A percentile compares a stretch with the other conserved stretches of the same genome.
Evolutionary conservation across 2,888 invertebrate species (phyloP).

Genomic region (Platycnemis pennipes): DNA sequence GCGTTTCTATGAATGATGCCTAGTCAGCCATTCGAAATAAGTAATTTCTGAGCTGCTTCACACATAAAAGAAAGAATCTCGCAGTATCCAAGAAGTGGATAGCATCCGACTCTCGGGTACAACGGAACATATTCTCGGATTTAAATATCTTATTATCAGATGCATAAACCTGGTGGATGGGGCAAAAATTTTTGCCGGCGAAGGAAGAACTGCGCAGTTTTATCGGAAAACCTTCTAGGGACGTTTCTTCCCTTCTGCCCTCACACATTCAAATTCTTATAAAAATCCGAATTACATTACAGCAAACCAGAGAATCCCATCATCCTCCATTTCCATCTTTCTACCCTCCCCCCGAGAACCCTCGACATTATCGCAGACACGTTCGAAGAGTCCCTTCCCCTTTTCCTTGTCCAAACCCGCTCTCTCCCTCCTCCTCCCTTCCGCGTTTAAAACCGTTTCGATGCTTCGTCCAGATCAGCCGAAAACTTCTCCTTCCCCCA

Average conservation of each 20-base stretch:
- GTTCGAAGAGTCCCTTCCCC: neutral
- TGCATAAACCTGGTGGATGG: neutral
- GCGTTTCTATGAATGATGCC: too few relatives aligned
- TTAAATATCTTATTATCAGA: neutral
- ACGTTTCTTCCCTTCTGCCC: neutral
- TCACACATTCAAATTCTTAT: slow-evolving; percentile 30
- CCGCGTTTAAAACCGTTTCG: slow-evolving; percentile 23
- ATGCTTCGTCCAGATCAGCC: neutral
- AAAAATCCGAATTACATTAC: slow-evolving; percentile 44
- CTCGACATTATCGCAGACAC: slow-evolving; percentile 23
- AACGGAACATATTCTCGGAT: neutral
- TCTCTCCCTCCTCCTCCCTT: neutral
- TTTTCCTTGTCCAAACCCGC: neutral
- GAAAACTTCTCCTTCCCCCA: neutral
- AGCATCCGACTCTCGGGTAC: neutral
- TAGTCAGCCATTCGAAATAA: too few relatives aligned
- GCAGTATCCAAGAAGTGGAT: too few relatives aligned
- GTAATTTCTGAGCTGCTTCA: too few relatives aligned
- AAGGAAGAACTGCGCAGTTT: neutral
- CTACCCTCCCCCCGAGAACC: neutral
- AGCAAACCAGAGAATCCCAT: slow-evolving; percentile 12
- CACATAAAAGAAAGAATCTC: too few relatives aligned
- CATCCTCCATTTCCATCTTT: slow-evolving; percentile 1
- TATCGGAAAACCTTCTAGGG: neutral
- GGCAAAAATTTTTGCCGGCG: neutral